Percentiles rank a stretch among this genome's conserved stretches.
These are phyloP conservation scores for Hedya salicella DNA, from an alignment of 2,888 invertebrate species.

Conservation along the genomic window DNA sequence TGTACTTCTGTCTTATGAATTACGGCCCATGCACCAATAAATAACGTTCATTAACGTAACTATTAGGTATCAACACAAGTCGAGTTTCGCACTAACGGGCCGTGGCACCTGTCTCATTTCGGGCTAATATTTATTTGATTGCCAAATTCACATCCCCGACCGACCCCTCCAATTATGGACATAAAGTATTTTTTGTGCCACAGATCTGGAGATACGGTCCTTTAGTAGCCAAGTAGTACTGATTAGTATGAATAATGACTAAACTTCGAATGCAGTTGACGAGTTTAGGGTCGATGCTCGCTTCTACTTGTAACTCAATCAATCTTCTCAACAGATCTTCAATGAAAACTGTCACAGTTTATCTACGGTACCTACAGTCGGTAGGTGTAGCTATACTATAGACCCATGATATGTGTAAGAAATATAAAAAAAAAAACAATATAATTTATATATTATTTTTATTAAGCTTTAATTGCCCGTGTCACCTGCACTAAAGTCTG, in stretches of 20 bases:
- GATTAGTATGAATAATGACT: constrained; percentile 26
- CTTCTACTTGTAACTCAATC: too few relatives aligned
- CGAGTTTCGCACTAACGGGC: constrained; percentile 58
- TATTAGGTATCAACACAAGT: constrained; percentile 52
- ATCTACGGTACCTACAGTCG: too few relatives aligned
- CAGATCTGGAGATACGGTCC: constrained; percentile 48
- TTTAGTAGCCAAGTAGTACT: constrained; percentile 24
- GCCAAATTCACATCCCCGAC: constrained; percentile 65
- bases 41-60: constrained; percentile 54
- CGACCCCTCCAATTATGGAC: constrained; percentile 54
- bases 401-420: too few relatives aligned
- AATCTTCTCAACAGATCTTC: too few relatives aligned
- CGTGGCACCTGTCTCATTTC: constrained; percentile 70
- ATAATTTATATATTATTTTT: too few relatives aligned
- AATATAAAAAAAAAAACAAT: too few relatives aligned
- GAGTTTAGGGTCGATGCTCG: too few relatives aligned
- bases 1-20: constrained; percentile 7
- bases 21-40: constrained; percentile 36
- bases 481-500: too few relatives aligned
- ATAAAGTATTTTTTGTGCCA: constrained; percentile 48
- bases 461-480: too few relatives aligned
- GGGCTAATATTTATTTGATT: constrained; percentile 82
- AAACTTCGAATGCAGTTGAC: constrained; percentile 1
- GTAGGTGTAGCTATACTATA: too few relatives aligned
- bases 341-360: too few relatives aligned